Evolutionary conservation across 2,797 vertebrate species (phyloP), one percentile per base, ranked within the genome.

Genomic region (Labeo calbasu): DNA sequence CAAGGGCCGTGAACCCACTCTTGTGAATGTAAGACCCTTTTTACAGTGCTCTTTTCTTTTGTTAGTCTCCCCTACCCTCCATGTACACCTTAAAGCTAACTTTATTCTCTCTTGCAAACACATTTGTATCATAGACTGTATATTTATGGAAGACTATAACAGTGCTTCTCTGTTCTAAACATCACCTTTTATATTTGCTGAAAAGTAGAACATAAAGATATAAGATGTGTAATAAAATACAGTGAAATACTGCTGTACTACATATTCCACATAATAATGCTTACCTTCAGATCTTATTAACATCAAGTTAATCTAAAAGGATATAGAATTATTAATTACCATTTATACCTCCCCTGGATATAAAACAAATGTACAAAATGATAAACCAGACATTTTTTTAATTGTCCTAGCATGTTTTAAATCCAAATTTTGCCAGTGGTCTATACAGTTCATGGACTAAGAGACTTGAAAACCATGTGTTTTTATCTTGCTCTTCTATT

Each of bases 371-470:
- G 15, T 28, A 28, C 59, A 63, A 63, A 25, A 61, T 15, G 28
- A 63, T 14, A 15, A 63, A 15, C 61, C 8, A 63, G 14, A 12
- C 25, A 63, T 28, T 12, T 6, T 25, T 61, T 12, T 7, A 14
- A 23, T 15, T 25, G 51, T 59, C 87, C 82, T 43, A 84, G 68
- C 84, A 87, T 89, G 88, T 86, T 84, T 51, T 73, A 87, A 84
- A 85, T 84, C 79, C 86, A 85, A 89, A 90, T 88, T 89, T 89
- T 84, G 86, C 82, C 84, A 84, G 65, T 86, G 85, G 70, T 19
- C 15, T 57, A 72, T 85, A 32, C 69, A 63, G 68, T 82, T 87
- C 78, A 89, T 79, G 75, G 86, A 91, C 84, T 72, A 88, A 23
- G 81, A 68, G 82, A 79, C 61, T 87, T 83, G 82, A 79, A 85